phyloP scores from a whole-genome alignment of 2,888 invertebrate species.

The Ormyrus thymus region DNA sequence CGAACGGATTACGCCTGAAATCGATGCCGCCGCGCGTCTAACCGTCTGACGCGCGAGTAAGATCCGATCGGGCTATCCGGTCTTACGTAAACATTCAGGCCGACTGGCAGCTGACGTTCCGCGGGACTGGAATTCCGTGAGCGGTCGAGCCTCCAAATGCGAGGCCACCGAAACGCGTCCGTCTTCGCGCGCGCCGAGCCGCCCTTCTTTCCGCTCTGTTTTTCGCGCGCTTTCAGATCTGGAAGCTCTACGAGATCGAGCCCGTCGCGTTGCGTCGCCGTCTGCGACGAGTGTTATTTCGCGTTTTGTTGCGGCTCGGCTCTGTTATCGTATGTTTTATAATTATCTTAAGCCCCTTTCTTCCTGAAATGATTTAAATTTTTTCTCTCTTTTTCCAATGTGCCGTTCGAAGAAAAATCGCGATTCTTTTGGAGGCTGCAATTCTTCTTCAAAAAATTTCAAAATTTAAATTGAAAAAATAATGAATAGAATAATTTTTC shows the following conservation, averaged over 20 bases:
- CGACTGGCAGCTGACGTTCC: not conserved
- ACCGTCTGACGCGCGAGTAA: conserved; percentile 36
- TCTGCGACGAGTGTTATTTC: no score
- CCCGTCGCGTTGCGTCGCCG: no score
- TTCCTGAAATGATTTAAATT: no score
- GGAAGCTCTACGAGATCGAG: not conserved
- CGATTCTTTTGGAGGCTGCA: no score
- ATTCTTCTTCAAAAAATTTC: no score
- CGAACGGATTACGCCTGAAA: conserved; percentile 39
- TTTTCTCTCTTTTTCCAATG: no score
- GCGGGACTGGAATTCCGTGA: not conserved
- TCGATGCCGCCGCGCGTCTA: conserved; percentile 24
- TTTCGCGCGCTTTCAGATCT: not conserved
- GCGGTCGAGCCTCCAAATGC: not conserved
- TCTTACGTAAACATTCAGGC: conserved; percentile 41
- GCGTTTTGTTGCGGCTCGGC: no score
- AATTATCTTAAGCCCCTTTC: no score
- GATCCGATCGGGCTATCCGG: not conserved
- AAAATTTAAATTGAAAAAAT: no score
- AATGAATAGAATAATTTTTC: no score
- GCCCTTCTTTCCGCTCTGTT: not conserved
- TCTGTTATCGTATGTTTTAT: no score
- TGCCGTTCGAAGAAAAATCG: no score
- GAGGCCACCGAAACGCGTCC: conserved; percentile 6
- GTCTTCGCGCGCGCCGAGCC: not conserved